A percentile compares a stretch with the other conserved stretches of the same genome.
Evolutionary conservation across 2,113 vertebrate species (phyloP).

Genomic region (Pseudopipra pipra): DNA sequence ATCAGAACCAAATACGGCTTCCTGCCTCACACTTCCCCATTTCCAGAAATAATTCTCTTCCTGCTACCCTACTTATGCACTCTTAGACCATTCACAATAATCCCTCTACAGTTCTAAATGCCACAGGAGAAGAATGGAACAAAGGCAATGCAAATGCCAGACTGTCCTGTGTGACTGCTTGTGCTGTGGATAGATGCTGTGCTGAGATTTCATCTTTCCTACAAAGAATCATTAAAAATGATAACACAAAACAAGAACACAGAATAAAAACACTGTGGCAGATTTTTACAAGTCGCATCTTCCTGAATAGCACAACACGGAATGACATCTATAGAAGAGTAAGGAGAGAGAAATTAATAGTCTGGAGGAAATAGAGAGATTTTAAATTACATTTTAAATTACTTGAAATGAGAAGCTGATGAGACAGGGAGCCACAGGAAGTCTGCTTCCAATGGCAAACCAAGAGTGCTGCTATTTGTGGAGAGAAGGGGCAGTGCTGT

Average conservation of each 20-base stretch:
- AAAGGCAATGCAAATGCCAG: constrained; percentile 63
- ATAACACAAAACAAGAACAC: constrained; percentile 10
- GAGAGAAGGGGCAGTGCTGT: constrained; percentile 52
- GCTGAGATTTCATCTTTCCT: constrained; percentile 41
- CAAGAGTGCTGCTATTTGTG: constrained; percentile 69
- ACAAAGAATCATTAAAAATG: constrained; percentile 54
- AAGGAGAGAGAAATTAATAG: constrained; percentile 65
- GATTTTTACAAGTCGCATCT: constrained; percentile 5
- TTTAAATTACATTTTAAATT: constrained; percentile 70
- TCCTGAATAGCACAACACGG: neutral
- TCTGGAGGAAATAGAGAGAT: constrained; percentile 61
- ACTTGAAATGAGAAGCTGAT: constrained; percentile 66
- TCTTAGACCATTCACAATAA: constrained; percentile 24
- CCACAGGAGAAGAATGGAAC: constrained; percentile 52
- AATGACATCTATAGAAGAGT: constrained; percentile 42
- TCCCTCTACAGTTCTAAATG: constrained; percentile 43
- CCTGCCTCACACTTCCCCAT: neutral
- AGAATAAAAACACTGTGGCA: constrained; percentile 27
- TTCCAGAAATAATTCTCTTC: constrained; percentile 55
- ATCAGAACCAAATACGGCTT: neutral
- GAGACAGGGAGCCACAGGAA: constrained; percentile 62
- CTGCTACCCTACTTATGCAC: constrained; percentile 37
- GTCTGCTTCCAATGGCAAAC: constrained; percentile 60
- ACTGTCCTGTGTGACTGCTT: constrained; percentile 50
- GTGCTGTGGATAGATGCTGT: constrained; percentile 21